Evolutionary conservation across 2,113 vertebrate genomes (phyloP), one percentile per base, ranked within the genome.

Genomic region (Sphaerodactylus townsendi): DNA sequence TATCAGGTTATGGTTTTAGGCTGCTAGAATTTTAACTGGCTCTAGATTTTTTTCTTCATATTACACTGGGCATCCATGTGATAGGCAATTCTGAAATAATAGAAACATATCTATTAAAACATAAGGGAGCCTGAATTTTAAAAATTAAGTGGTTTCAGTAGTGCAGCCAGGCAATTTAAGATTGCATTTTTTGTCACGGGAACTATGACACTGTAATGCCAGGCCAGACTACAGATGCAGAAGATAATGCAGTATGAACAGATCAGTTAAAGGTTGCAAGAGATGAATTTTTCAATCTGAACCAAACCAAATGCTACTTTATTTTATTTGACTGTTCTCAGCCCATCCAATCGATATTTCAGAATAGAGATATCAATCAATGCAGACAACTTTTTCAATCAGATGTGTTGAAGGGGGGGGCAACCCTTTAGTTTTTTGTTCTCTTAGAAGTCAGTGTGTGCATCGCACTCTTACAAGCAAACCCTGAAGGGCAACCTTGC

Each of bases 321-420:
- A 88, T 90, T 90, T 91, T 78, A 81, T 87, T 84, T 93, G 86
- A 85, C 89, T 85, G 77, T 88, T 94, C 90, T 86, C 84, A 87
- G 81, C 80, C 79, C 87, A 25, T 33, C 68, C 0, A 85, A 89
- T 92, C 92, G 48, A 92, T 90, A 88, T 5, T 85, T 89, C 44
- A 1, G 74, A 88, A 88, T 15, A 85, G 78, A 88, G 56, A 5
- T 86, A 92, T 93, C 91, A 87, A 83, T 92, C 88, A 84, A 73
- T 0, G 28, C 53, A 78, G 71, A 83, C 64, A 84, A 81, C 74
- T 89, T 91, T 90, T 88, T 85, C 85, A 66, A 17, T 85, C 78
- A 8, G 10, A 75, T 35, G 30, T 19, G 30, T 25, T 69, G 9
- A 87, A 83, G 53, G 56, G n/a, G 65, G 15, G 71, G 44, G 21